phyloP scores from a whole-genome alignment of 1,140 invertebrate species.

The Bombus waltoni region DNA sequence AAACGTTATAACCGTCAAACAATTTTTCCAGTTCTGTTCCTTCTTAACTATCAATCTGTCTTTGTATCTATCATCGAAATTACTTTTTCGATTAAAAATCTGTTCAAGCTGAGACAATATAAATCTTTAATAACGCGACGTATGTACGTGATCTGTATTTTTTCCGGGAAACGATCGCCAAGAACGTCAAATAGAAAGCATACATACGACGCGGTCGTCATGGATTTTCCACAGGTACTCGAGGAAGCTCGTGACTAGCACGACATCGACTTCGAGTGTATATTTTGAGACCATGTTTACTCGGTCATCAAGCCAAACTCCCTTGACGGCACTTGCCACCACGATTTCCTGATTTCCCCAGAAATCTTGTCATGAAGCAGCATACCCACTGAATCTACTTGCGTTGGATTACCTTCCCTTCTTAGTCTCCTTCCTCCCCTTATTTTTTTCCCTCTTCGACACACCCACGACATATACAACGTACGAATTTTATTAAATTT shows the following conservation, averaged over 20 bases:
- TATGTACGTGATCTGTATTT: not conserved
- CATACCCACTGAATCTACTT: slow-evolving; percentile 15
- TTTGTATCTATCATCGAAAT: too few relatives aligned
- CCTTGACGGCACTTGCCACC: slow-evolving; percentile 32
- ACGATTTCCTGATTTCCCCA: slow-evolving; percentile 33
- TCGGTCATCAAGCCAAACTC: slow-evolving; percentile 37
- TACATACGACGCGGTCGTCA: not conserved
- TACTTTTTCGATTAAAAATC: not conserved
- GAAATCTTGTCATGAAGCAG: slow-evolving; percentile 31
- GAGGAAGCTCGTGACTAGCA: not conserved
- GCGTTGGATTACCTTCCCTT: not conserved
- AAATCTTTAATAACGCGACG: not conserved
- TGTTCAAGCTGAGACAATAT: not conserved
- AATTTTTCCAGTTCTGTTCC: too few relatives aligned
- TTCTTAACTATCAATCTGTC: too few relatives aligned
- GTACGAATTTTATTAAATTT: not conserved
- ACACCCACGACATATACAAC: not conserved
- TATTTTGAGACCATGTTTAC: slow-evolving; percentile 49
- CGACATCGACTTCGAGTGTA: slow-evolving; percentile 33
- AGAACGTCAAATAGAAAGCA: not conserved
- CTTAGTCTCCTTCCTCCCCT: too few relatives aligned
- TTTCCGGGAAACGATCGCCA: not conserved
- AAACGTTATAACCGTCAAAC: too few relatives aligned
- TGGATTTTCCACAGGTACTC: slow-evolving; percentile 11
- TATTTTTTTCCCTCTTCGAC: too few relatives aligned